Evolutionary conservation across 2,888 invertebrate genomes (phyloP), one percentile per base, ranked within the genome.

Genomic region (Chymomyza fuscimana): DNA sequence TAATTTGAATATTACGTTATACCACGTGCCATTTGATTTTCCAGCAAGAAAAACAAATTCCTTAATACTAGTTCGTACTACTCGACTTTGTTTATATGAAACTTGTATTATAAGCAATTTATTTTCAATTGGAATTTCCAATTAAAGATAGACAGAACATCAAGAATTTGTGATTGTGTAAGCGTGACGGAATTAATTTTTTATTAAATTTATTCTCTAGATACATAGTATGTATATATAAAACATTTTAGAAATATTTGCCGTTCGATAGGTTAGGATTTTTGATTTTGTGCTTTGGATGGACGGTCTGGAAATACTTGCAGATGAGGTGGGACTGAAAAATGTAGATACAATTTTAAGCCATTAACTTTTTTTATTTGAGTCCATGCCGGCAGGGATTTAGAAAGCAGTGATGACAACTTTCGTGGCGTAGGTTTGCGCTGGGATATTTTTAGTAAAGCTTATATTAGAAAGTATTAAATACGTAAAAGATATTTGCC

Each of bases 81-180:
- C 7, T 3, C 22, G 54, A n/a, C 3, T 54, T 54, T 54, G 54
- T 54, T 54, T 54, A 54, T 22, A 54, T 19, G 5, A 32, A 5
- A 5, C 9, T 7, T 1, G 32, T 32, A 32, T n/a, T 22, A 46
- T 12, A 61, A 61, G 59, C 59, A 32, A 22, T 58, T 74, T 71
- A 5, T 7, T 25, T 72, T 61, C 70, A 67, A 84, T 77, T 67
- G 59, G 56, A 76, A 76, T 72, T 74, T 74, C 69, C 52, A 77
- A 77, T 77, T 74, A 77, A 71, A 80, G 29, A 54, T 54, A 54
- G 9, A 54, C 54, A 54, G 22, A 46, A 12, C 40, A 46, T 46
- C 12, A 12, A 4, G 40, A 10, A 46, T 46, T 46, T 46, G 40
- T 7, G 36, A 46, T 46, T 46, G 40, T 46, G 40, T 46, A 46